Conservation (phyloP, 2,797 vertebrate genomes). For the Bradypodion pumilum region DNA sequence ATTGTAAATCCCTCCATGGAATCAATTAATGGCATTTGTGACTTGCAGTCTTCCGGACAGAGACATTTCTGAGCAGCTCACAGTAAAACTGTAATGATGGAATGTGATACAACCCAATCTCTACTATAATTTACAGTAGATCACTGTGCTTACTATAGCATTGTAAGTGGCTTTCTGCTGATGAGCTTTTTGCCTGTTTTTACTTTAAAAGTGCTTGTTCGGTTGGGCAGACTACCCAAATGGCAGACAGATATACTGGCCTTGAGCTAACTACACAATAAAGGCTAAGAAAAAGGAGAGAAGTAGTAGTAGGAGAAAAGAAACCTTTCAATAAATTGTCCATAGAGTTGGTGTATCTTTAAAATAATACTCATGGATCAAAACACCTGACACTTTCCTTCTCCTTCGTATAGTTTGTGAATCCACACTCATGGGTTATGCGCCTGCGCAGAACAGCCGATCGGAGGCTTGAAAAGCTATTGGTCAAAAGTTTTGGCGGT, state of each 20-base stretch:
- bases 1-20: constrained; percentile 53
- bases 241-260: neutral
- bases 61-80: constrained; percentile 61
- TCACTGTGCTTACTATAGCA: neutral
- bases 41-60: constrained; percentile 67
- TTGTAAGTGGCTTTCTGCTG: neutral
- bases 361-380: too few relatives aligned
- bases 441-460: too few relatives aligned
- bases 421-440: too few relatives aligned
- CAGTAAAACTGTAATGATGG: constrained; percentile 45
- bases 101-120: constrained; percentile 41
- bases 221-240: neutral
- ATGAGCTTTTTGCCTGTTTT: neutral
- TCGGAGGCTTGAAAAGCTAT: too few relatives aligned
- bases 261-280: neutral
- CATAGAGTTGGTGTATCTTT: too few relatives aligned
- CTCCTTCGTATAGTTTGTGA: too few relatives aligned
- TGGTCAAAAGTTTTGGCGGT: too few relatives aligned
- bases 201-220: neutral
- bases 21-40: constrained; percentile 68
- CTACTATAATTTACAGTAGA: neutral
- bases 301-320: neutral
- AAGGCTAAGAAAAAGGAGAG: neutral
- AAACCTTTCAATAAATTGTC: neutral
- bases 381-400: too few relatives aligned